A percentile compares a stretch with the other conserved stretches of the same genome.
Conservation (phyloP, 2,797 vertebrate genomes). For the Aphelocoma californica region DNA sequence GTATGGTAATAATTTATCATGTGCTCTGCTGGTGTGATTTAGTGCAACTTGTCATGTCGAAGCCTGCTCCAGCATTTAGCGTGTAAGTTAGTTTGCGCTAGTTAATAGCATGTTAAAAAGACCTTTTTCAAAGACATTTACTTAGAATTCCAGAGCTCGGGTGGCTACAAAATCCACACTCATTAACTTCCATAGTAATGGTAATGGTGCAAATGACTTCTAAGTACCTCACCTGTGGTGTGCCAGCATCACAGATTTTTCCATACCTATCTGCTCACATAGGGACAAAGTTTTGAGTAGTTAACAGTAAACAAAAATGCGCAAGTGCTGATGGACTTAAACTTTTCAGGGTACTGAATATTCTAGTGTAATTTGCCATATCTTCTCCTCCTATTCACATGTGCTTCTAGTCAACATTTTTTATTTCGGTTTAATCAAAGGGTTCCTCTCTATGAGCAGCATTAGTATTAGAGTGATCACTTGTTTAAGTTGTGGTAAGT, state of each 20-base stretch:
- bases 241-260: background rate
- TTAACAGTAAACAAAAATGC: background rate
- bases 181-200: background rate
- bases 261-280: background rate
- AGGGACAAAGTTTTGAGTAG: background rate
- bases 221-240: background rate
- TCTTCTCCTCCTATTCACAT: background rate
- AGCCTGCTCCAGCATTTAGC: background rate
- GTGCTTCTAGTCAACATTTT: background rate
- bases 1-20: background rate
- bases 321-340: background rate
- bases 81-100: background rate
- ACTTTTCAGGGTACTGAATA: background rate
- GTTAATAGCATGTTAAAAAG: background rate
- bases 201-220: background rate
- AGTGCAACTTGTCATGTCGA: slow-evolving; percentile 18
- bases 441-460: background rate
- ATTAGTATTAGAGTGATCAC: background rate
- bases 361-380: background rate
- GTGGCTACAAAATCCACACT: rapidly evolving
- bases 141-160: rapidly evolving
- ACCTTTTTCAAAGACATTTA: background rate
- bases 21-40: background rate
- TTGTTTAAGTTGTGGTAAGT: background rate
- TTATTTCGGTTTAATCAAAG: background rate